Evolutionary conservation across 2,113 vertebrate species (phyloP).

Genomic region (Pluvialis apricaria): DNA sequence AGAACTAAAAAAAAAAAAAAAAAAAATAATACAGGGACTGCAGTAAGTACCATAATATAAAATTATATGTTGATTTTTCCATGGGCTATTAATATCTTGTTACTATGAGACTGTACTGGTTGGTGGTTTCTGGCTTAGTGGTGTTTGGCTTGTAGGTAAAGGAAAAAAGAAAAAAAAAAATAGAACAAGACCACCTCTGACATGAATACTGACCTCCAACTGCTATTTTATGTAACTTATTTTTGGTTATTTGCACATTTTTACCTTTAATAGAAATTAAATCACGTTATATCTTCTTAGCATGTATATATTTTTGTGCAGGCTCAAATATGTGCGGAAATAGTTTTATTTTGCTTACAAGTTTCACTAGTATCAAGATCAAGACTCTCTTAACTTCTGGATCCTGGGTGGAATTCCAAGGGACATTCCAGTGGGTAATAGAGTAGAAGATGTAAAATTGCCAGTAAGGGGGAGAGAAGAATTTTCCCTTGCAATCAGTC

Average conservation of each 20-base stretch:
- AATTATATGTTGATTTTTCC: slow-evolving; percentile 80
- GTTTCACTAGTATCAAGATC: neutral
- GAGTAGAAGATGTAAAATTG: neutral
- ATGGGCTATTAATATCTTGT: slow-evolving; percentile 77
- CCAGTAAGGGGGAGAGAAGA: neutral
- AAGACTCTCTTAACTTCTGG: neutral
- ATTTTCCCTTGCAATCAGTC: neutral
- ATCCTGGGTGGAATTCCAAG: neutral
- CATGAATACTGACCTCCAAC: slow-evolving; percentile 52
- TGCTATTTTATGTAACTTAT: slow-evolving; percentile 47
- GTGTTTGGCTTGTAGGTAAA: slow-evolving; percentile 71
- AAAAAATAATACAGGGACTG: neutral
- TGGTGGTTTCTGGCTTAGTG: slow-evolving; percentile 68
- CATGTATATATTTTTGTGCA: neutral
- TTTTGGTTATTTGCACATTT: slow-evolving; percentile 43
- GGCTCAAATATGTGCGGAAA: neutral
- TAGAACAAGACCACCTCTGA: slow-evolving; percentile 62
- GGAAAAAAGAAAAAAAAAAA: slow-evolving; percentile 61
- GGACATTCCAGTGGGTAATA: neutral
- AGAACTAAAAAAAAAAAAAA: neutral
- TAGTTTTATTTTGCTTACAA: neutral
- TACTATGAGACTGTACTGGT: slow-evolving; percentile 67
- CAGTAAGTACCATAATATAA: slow-evolving; percentile 44
- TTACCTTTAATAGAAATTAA: slow-evolving; percentile 10
- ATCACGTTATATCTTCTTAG: neutral